These are phyloP conservation scores for Apamea anceps DNA, from an alignment of 2,888 invertebrate species.

Conservation along the genomic window DNA sequence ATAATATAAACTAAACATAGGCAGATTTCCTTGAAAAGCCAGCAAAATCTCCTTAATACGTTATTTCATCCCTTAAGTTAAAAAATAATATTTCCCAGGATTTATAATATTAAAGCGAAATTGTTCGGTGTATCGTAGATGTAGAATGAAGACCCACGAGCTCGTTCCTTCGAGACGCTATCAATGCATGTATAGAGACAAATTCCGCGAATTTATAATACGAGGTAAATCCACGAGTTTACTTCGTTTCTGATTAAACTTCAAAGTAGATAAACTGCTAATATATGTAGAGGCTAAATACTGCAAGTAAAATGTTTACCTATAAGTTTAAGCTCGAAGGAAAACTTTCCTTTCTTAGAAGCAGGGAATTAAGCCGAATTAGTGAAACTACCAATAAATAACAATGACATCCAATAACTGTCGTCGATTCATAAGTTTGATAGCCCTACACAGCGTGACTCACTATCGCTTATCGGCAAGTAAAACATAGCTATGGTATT, in stretches of 20 bases:
- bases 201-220: conserved; percentile 62
- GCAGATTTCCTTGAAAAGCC: conserved; percentile 18
- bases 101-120: conserved; percentile 48
- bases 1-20: conserved; percentile 39
- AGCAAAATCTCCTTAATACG: conserved; percentile 29
- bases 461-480: conserved; percentile 62
- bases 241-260: neutral
- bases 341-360: conserved; percentile 3
- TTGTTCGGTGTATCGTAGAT: conserved; percentile 44
- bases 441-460: conserved; percentile 6
- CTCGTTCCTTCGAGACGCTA: conserved; percentile 63
- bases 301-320: neutral
- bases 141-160: conserved; percentile 37
- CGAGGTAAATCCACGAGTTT: neutral
- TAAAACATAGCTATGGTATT: conserved; percentile 48
- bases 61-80: conserved; percentile 40
- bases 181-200: conserved; percentile 70
- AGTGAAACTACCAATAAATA: conserved; percentile 35
- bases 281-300: neutral
- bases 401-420: conserved; percentile 3
- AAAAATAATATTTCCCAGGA: conserved; percentile 40
- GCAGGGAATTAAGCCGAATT: neutral
- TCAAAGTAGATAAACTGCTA: conserved; percentile 11
- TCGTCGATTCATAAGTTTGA: conserved; percentile 2
- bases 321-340: neutral